Evolutionary conservation across 1,140 invertebrate species (phyloP), one percentile per base, ranked within the genome.

Genomic region (Cephus cinctus): DNA sequence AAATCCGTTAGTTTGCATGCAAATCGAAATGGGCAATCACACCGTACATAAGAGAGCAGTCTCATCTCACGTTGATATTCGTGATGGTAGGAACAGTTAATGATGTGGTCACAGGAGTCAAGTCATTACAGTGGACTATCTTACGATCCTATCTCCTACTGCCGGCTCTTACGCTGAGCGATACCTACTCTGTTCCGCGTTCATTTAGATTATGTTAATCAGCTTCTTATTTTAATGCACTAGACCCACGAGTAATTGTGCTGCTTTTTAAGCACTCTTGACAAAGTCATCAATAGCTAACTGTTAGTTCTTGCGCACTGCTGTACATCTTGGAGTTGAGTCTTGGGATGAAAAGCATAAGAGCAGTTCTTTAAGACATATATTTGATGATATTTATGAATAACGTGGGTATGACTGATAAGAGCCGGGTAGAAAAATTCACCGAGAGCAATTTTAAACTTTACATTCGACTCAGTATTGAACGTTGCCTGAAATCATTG

Each of bases 111-210:
- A 54, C 55, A 48, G 52, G 43, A 57, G 56, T 57, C 48, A 54
- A 57, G 56, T 54, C 56, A 57, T 57, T 57, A 54, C 47, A 50
- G n/a, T n/a, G n/a, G 51, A 44, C 47, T 57, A 57, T 57, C 56
- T 35, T 49, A 52, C 52, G 52, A 57, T 57, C 49, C 56, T 48
- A 57, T 57, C 56, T 30, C 31, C n/a, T 41, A 50, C 56, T 54
- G 44, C 49, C 43, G 22, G 45, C 52, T 36, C 51, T 57, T 53
- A 50, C 47, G 36, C 48, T 38, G 36, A 44, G 46, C 52, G 38
- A 46, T 41, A 43, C 19, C 19, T 43, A 42, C 27, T 5, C 43
- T 54, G 49, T 45, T 50, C 35, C 44, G 49, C 43, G 49, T 52
- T 54, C 47, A 47, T 57, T 47, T 53, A 47, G 47, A 50, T 57